Evolutionary conservation across 2,113 vertebrate genomes (phyloP).

Genomic region (Otolemur garnettii): DNA sequence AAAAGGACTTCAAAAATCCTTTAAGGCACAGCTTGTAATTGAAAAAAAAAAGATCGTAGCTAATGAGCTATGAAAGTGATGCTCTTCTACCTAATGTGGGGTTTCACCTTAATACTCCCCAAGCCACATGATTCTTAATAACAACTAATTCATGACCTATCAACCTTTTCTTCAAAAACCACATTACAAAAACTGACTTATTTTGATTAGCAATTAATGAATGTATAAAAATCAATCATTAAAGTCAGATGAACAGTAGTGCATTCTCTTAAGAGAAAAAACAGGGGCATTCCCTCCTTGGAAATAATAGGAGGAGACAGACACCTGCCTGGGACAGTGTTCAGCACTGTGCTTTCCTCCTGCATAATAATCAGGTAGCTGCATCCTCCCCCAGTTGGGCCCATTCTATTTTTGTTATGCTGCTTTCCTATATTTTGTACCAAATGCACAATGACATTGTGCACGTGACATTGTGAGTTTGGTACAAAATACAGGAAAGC

Average conservation of each 20-base stretch:
- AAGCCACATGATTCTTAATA: not conserved
- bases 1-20: slow-evolving; percentile 57
- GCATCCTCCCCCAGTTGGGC: slow-evolving; percentile 66
- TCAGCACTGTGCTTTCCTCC: not conserved
- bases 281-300: slow-evolving; percentile 68
- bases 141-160: not conserved
- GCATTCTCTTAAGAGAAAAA: slow-evolving; percentile 56
- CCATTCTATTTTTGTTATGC: slow-evolving; percentile 68
- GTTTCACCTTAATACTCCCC: slow-evolving; percentile 61
- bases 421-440: not conserved
- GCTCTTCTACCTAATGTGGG: slow-evolving; percentile 47
- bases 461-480: no score
- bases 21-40: not conserved
- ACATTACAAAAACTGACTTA: not conserved
- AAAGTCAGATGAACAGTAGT: slow-evolving; percentile 35
- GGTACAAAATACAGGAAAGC: no score
- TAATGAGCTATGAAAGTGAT: not conserved
- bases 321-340: not conserved
- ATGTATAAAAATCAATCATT: slow-evolving; percentile 67
- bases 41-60: not conserved
- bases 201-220: slow-evolving; percentile 59
- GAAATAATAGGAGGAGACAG: slow-evolving; percentile 25
- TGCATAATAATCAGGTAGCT: not conserved
- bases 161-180: slow-evolving; percentile 27
- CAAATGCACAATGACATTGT: not conserved